A percentile compares a stretch with the other conserved stretches of the same genome.
phyloP scores from a whole-genome alignment of 1,140 invertebrate genomes.

The Trachymyrmex septentrionalis region DNA sequence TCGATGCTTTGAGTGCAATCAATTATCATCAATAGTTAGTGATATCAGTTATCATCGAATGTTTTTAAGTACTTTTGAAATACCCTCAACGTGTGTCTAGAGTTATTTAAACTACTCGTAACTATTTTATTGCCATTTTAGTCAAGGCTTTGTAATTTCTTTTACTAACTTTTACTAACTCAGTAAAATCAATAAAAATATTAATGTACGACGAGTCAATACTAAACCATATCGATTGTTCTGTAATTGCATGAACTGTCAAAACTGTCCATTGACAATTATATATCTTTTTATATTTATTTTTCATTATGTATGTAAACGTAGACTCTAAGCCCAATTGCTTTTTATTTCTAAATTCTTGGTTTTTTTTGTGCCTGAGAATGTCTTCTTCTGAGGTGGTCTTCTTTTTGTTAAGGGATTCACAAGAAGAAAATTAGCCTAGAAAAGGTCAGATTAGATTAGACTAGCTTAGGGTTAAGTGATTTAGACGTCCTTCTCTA shows the following conservation, averaged over 20 bases:
- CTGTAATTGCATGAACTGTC: not conserved
- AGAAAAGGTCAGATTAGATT: constrained; percentile 30
- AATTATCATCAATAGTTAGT: not conserved
- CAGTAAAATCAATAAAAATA: not conserved
- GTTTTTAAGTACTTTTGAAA: not conserved
- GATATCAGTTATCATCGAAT: constrained; percentile 13
- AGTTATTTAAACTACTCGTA: not conserved
- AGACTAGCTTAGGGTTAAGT: constrained; percentile 39
- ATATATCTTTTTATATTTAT: not conserved
- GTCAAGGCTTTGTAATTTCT: not conserved
- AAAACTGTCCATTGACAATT: not conserved
- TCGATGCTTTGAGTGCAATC: constrained; percentile 5
- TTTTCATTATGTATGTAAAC: not conserved
- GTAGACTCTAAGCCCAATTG: not conserved
- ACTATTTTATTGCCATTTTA: not conserved
- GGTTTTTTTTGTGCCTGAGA: not conserved
- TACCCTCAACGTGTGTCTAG: not conserved
- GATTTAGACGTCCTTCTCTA: constrained; percentile 21
- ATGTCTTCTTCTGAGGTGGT: not conserved
- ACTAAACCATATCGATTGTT: not conserved
- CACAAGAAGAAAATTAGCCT: constrained; percentile 23
- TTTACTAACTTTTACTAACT: not conserved
- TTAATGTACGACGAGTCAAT: not conserved
- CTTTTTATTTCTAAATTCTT: not conserved
- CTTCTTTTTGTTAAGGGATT: constrained; percentile 29